Conservation (phyloP, 2,113 vertebrate species). For the Aphelocoma coerulescens region DNA sequence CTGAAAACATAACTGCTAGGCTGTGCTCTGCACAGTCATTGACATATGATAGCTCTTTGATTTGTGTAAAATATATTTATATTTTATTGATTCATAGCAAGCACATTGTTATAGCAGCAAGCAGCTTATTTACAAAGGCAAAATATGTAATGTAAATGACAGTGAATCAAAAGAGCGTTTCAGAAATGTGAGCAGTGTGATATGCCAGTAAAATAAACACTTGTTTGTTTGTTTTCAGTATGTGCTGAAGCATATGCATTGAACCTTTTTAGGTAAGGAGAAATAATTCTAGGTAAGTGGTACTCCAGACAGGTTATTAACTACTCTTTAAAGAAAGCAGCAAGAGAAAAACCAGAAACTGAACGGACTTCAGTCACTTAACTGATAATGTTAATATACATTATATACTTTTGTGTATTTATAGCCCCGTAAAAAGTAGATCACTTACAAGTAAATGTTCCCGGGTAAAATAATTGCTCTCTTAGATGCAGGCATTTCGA, state of each 20-base stretch:
- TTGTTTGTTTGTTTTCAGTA: not conserved
- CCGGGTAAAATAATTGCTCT: not conserved
- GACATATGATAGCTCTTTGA: not conserved
- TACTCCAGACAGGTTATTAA: not conserved
- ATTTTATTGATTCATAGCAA: conserved; percentile 22
- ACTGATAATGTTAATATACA: not conserved
- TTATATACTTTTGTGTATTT: not conserved
- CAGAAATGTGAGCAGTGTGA: not conserved
- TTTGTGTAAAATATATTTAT: conserved; percentile 7
- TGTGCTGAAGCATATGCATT: not conserved
- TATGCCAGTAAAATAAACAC: not conserved
- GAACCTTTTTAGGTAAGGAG: not conserved
- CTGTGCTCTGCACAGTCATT: not conserved
- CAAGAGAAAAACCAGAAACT: not conserved
- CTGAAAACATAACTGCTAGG: not conserved
- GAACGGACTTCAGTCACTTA: not conserved
- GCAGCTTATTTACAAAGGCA: conserved; percentile 2
- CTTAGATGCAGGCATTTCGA: not conserved
- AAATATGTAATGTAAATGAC: not conserved
- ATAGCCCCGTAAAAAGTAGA: not conserved
- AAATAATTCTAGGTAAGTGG: not conserved
- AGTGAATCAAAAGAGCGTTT: not conserved
- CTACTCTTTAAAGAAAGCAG: not conserved
- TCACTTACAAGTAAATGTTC: not conserved
- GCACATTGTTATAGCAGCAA: not conserved